A percentile compares a stretch with the other conserved stretches of the same genome.
These are phyloP conservation scores for Euwallacea similis DNA, from an alignment of 1,140 invertebrate genomes.

Conservation along the genomic window DNA sequence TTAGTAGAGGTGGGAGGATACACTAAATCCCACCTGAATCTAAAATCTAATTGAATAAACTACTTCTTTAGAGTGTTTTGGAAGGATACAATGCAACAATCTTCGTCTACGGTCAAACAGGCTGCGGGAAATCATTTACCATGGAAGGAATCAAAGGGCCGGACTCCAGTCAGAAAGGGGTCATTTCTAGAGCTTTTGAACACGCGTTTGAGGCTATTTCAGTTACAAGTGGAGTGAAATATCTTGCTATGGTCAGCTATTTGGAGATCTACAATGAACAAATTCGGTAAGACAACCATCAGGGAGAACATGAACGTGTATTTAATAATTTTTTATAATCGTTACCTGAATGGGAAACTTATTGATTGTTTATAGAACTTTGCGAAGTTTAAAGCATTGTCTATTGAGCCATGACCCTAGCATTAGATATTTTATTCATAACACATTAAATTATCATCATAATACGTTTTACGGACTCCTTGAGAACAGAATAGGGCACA, in stretches of 20 bases:
- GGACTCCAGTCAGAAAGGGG: conserved; percentile 63
- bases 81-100: conserved; percentile 88
- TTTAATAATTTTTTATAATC: neutral
- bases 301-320: neutral
- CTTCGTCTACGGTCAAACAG: conserved; percentile 88
- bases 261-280: conserved; percentile 94
- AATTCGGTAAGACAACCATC: conserved; percentile 61
- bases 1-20: conserved; percentile 64
- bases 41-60: neutral
- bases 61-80: conserved; percentile 69
- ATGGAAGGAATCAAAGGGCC: conserved; percentile 73
- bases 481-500: too few relatives aligned
- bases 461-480: too few relatives aligned
- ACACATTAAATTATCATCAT: too few relatives aligned
- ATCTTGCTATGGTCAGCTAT: conserved; percentile 87
- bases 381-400: neutral
- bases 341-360: neutral
- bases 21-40: neutral
- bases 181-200: conserved; percentile 86
- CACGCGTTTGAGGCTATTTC: conserved; percentile 92
- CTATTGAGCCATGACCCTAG: neutral
- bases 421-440: too few relatives aligned
- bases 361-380: neutral
- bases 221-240: conserved; percentile 78
- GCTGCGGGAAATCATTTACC: conserved; percentile 80